Conservation (phyloP, 2,888 invertebrate genomes). For the Volucella zonaria region DNA sequence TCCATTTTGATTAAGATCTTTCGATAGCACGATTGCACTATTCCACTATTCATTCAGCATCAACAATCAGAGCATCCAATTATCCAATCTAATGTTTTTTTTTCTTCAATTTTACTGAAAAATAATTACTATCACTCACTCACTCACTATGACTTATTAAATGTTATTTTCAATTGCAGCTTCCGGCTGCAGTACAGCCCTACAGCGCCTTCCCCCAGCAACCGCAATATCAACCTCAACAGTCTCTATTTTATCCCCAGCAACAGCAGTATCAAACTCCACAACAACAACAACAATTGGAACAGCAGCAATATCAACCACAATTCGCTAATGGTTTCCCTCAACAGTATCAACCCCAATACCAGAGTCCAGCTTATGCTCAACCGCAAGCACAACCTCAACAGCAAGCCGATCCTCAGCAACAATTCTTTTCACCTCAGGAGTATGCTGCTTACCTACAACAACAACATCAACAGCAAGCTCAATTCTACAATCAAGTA, state of each 20-base stretch:
- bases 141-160: constrained; percentile 4
- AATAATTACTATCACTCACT: not conserved
- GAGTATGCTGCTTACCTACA: constrained; percentile 78
- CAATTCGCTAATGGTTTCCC: constrained; percentile 73
- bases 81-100: constrained; percentile 17
- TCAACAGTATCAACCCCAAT: constrained; percentile 57
- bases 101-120: not conserved
- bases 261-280: constrained; percentile 48
- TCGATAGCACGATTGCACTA: constrained; percentile 25
- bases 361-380: constrained; percentile 53
- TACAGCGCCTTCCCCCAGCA: constrained; percentile 47
- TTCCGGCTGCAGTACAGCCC: constrained; percentile 29
- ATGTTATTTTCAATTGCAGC: constrained; percentile 35
- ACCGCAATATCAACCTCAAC: constrained; percentile 50
- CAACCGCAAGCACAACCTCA: constrained; percentile 67
- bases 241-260: constrained; percentile 50
- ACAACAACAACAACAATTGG: constrained; percentile 68
- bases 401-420: constrained; percentile 72
- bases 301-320: constrained; percentile 73
- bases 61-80: constrained; percentile 19
- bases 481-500: constrained; percentile 75
- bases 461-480: constrained; percentile 78
- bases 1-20: not conserved
- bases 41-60: not conserved
- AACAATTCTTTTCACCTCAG: constrained; percentile 81